Conservation (phyloP, 2,113 vertebrate species). For the Epinephelus lanceolatus region DNA sequence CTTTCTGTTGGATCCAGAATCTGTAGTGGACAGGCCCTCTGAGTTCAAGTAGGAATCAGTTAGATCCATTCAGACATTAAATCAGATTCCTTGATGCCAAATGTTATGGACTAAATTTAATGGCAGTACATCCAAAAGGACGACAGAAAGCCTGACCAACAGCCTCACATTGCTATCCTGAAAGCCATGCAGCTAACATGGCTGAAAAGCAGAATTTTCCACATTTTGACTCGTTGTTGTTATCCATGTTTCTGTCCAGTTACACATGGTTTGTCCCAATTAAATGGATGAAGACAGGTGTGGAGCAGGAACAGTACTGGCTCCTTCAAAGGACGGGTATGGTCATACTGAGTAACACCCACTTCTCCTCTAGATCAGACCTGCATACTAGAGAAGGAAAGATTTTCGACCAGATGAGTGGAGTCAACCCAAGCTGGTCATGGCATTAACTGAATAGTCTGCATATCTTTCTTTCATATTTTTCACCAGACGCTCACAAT, state of each 20-base stretch:
- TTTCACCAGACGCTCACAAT: constrained; percentile 50
- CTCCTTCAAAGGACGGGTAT: constrained; percentile 82
- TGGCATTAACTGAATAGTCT: not conserved
- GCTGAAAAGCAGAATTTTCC: not conserved
- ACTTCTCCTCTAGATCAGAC: not conserved
- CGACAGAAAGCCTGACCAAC: not conserved
- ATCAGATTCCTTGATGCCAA: not conserved
- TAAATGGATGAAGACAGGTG: constrained; percentile 77
- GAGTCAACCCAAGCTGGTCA: not conserved
- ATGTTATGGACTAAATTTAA: not conserved
- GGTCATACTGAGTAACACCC: no score
- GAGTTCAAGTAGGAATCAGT: constrained; percentile 86
- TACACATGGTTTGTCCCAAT: constrained; percentile 92
- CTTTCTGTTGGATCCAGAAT: constrained; percentile 88
- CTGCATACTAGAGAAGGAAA: not conserved
- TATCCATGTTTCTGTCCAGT: constrained; percentile 75
- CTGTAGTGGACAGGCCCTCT: constrained; percentile 86
- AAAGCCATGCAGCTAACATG: not conserved
- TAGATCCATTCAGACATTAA: constrained; percentile 14
- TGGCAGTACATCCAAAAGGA: not conserved
- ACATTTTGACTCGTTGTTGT: not conserved
- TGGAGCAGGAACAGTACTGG: constrained; percentile 75
- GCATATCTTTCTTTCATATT: not conserved
- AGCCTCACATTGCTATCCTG: not conserved
- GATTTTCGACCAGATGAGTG: not conserved